Conservation (phyloP, 1,140 invertebrate species). For the Aethina tumida region DNA sequence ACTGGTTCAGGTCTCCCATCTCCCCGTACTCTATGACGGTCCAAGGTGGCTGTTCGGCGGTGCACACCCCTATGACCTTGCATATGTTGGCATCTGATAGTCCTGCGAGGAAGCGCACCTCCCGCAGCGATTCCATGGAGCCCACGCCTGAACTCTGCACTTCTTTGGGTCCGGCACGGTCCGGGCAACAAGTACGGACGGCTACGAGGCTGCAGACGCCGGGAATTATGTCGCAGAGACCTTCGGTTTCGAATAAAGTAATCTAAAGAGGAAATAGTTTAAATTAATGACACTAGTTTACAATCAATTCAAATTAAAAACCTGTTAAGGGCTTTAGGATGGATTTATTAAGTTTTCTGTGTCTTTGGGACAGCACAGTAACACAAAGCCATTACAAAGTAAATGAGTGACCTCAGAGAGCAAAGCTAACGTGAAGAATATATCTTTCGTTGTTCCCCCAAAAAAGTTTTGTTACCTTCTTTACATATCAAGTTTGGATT, state of each 20-base stretch:
- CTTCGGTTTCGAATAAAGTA: slow-evolving; percentile 44
- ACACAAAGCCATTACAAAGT: too few relatives aligned
- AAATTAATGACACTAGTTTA: too few relatives aligned
- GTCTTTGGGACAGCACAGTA: too few relatives aligned
- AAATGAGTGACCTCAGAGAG: too few relatives aligned
- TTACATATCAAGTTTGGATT: too few relatives aligned
- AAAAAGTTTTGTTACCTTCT: too few relatives aligned
- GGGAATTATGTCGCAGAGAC: slow-evolving; percentile 38
- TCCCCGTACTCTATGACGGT: slow-evolving; percentile 71
- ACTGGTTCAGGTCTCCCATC: slow-evolving; percentile 69
- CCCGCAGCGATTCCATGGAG: slow-evolving; percentile 42
- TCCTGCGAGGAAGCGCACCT: slow-evolving; percentile 62
- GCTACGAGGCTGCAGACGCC: slow-evolving; percentile 40
- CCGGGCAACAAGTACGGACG: slow-evolving; percentile 36
- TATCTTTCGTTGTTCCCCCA: too few relatives aligned
- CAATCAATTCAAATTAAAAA: too few relatives aligned
- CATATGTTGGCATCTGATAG: slow-evolving; percentile 67
- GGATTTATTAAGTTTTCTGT: too few relatives aligned
- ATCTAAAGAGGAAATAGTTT: too few relatives aligned
- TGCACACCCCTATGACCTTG: slow-evolving; percentile 57
- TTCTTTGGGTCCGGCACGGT: slow-evolving; percentile 30
- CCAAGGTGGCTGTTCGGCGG: slow-evolving; percentile 52
- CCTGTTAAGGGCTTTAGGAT: too few relatives aligned
- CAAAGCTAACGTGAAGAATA: too few relatives aligned
- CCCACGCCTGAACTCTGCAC: slow-evolving; percentile 26